Evolutionary conservation across 2,888 invertebrate species (phyloP).

Genomic region (Spodoptera picta): DNA sequence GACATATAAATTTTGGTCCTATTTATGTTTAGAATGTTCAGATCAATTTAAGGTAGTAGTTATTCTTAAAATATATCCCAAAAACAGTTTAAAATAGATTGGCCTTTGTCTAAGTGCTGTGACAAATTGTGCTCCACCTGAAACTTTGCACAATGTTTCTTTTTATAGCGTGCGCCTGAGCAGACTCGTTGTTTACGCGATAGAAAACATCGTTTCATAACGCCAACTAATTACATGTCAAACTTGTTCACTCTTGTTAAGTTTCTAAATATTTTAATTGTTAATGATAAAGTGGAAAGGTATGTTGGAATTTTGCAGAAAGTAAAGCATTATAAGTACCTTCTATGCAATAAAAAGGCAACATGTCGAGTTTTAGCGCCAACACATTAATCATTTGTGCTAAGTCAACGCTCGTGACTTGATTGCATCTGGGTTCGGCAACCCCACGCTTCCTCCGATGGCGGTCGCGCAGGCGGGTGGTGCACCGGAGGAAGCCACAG

Average conservation of each 20-base stretch:
- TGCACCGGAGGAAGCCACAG: slow-evolving; percentile 35
- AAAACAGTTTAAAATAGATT: slow-evolving; percentile 36
- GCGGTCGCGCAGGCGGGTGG: slow-evolving; percentile 11
- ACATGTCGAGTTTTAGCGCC: slow-evolving; percentile 1
- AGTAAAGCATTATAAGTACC: slow-evolving; percentile 1
- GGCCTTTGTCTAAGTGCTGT: slow-evolving; percentile 42
- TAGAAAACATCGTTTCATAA: slow-evolving; percentile 42
- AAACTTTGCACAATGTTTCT: slow-evolving; percentile 44
- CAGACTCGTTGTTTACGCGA: slow-evolving; percentile 33
- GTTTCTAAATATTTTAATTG: slow-evolving; percentile 34
- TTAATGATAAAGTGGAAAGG: slow-evolving; percentile 7
- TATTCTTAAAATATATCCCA: slow-evolving; percentile 17
- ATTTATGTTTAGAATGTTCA: too few species aligned
- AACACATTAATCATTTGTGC: slow-evolving; percentile 11
- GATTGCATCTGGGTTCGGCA: slow-evolving; percentile 61
- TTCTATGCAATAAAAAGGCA: not conserved
- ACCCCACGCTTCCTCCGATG: slow-evolving; percentile 49
- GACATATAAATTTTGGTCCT: too few species aligned
- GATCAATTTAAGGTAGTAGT: too few species aligned
- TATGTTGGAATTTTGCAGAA: not conserved
- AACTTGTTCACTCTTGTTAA: slow-evolving; percentile 1
- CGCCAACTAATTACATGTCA: slow-evolving; percentile 13
- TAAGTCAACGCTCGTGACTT: slow-evolving; percentile 45
- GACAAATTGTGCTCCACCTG: slow-evolving; percentile 34
- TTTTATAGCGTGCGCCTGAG: slow-evolving; percentile 47